Evolutionary conservation across 2,797 vertebrate species (phyloP), one percentile per base, ranked within the genome.

Genomic region (Pampus argenteus): DNA sequence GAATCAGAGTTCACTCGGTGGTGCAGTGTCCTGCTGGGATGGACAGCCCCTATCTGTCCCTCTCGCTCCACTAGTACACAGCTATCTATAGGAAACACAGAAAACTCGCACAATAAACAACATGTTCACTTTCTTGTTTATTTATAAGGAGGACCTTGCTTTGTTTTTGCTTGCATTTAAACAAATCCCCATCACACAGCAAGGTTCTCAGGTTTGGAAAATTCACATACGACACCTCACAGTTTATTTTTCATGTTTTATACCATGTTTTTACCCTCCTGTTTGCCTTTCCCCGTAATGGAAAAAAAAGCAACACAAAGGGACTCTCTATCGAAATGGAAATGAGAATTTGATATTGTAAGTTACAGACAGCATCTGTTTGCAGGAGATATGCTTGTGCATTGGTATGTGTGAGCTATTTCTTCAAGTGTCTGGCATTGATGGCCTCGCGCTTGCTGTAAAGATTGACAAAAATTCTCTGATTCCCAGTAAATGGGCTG

Each of bases 401-500:
- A 69, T 83, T 78, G 83, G 73, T 88, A 89, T 88, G 85, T 84
- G 81, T 73, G 81, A 89, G 84, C 84, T 80, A 90, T 93, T 94
- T 90, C 89, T 89, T 85, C 87, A 86, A 88, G 87, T 82, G 82
- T 89, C 86, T 90, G 91, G 81, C 82, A 87, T 79, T 86, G 92
- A 93, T 91, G 89, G 91, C 86, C 87, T 86, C 71, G 88, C 69
- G 79, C 85, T 93, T 82, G 89, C 90, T 90, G 83, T 86, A 90
- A 89, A 93, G 92, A 94, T 91, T 89, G 93, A 93, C 92, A 92
- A 86, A 89, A 90, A 92, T 86, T 89, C 92, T 88, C 83, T 86
- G 92, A 94, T 94, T 94, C 90, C 87, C 82, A 84, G 89, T 92
- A 95, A 94, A 95, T 94, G 91, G 93, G 89, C 90, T 91, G 86